These are phyloP conservation scores for Drosophila kurseongensis DNA, from an alignment of 1,140 invertebrate species.

Conservation along the genomic window DNA sequence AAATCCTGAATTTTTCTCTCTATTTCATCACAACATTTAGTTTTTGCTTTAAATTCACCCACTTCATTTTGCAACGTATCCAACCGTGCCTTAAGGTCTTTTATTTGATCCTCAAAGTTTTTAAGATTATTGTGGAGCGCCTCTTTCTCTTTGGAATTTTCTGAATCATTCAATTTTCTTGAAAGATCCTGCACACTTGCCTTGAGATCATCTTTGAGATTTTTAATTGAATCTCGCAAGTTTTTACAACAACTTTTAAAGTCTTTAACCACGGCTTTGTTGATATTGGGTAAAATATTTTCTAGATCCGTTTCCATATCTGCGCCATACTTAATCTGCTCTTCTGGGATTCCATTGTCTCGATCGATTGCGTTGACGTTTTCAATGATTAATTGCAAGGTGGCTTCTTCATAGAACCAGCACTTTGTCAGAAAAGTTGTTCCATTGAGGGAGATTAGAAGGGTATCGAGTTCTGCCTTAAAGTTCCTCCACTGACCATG, in stretches of 20 bases:
- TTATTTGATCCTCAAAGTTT: constrained; percentile 4
- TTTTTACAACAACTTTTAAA: constrained; percentile 36
- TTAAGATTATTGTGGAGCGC: neutral
- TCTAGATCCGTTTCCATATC: constrained; percentile 45
- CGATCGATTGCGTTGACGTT: constrained; percentile 8
- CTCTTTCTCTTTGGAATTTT: neutral
- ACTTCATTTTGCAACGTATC: constrained; percentile 19
- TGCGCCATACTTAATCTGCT: neutral
- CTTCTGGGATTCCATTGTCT: neutral
- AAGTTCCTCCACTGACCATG: constrained; percentile 23
- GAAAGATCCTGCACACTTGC: neutral
- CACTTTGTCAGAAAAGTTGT: neutral
- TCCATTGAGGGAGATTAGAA: constrained; percentile 7
- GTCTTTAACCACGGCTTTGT: neutral
- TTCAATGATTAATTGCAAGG: constrained; percentile 16
- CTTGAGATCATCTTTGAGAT: constrained; percentile 15
- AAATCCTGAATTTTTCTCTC: neutral
- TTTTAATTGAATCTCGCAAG: constrained; percentile 1
- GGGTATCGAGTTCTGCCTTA: constrained; percentile 12
- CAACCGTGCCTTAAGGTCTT: neutral
- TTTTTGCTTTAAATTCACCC: neutral
- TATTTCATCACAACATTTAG: constrained; percentile 23
- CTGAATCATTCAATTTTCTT: neutral
- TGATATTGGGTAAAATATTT: constrained; percentile 24
- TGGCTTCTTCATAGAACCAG: constrained; percentile 33